Evolutionary conservation across 2,888 invertebrate species (phyloP).

Genomic region (Lycophotia porphyrea): DNA sequence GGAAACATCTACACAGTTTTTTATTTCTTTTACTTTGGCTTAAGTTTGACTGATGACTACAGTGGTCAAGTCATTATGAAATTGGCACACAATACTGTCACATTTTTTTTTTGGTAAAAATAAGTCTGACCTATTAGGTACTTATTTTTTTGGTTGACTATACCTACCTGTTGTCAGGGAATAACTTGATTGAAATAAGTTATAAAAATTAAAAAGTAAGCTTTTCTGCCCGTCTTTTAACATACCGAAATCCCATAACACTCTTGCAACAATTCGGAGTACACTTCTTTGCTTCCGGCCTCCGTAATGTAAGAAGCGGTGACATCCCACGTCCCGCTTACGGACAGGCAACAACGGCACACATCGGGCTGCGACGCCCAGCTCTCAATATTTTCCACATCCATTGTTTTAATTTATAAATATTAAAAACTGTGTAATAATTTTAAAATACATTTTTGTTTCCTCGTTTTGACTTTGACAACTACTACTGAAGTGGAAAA

Average conservation of each 20-base stretch:
- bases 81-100: neutral
- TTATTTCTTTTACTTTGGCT: neutral
- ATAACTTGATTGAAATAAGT: neutral
- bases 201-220: neutral
- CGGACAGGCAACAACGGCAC: constrained; percentile 79
- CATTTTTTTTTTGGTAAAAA: neutral
- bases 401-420: constrained; percentile 56
- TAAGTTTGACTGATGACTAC: neutral
- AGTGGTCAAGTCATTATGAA: neutral
- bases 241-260: constrained; percentile 80
- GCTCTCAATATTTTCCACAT: constrained; percentile 37
- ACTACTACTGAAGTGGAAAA: neutral
- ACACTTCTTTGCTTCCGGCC: constrained; percentile 73
- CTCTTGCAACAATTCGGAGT: constrained; percentile 74
- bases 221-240: neutral
- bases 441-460: neutral
- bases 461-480: constrained; percentile 11
- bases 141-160: constrained; percentile 1
- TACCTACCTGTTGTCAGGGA: neutral
- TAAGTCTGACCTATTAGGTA: neutral
- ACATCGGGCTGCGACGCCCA: constrained; percentile 70
- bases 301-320: constrained; percentile 71
- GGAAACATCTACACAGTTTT: neutral
- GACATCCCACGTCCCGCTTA: constrained; percentile 75
- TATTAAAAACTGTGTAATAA: neutral